Evolutionary conservation across 2,888 invertebrate species (phyloP).

Genomic region (Heliconius charithonia): DNA sequence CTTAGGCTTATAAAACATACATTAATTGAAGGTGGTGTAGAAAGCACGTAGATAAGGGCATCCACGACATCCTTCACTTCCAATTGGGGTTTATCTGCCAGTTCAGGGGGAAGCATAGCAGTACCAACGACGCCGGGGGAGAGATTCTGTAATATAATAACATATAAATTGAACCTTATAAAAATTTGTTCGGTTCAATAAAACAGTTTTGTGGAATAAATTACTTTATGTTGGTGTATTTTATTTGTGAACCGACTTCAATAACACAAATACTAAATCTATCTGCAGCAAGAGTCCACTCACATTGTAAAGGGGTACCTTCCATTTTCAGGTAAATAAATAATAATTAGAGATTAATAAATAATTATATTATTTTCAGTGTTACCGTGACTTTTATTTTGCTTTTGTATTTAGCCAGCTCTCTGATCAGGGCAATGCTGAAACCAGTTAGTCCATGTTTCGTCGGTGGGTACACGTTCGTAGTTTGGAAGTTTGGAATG

Average conservation of each 20-base stretch:
- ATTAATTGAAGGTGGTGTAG: slow-evolving; percentile 7
- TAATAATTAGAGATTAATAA: too few species aligned
- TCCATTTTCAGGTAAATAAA: too few species aligned
- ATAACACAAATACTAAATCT: too few species aligned
- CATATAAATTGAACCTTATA: too few species aligned
- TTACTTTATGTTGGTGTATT: too few species aligned
- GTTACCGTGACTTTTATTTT: slow-evolving; percentile 75
- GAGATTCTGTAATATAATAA: slow-evolving; percentile 75
- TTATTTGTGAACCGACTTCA: too few species aligned
- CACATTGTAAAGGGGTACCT: too few species aligned
- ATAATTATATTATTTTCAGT: background rate
- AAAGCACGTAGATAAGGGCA: background rate
- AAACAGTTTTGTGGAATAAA: too few species aligned
- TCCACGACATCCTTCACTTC: background rate
- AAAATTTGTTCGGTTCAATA: too few species aligned
- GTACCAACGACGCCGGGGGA: slow-evolving; percentile 86
- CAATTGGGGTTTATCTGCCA: background rate
- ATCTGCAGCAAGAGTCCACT: too few species aligned
- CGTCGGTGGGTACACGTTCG: slow-evolving; percentile 80
- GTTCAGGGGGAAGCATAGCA: slow-evolving; percentile 57
- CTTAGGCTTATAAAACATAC: background rate
- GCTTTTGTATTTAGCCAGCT: slow-evolving; percentile 72
- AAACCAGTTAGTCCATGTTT: slow-evolving; percentile 83
- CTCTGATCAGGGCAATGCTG: slow-evolving; percentile 77
- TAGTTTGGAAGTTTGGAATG: slow-evolving; percentile 59